These are phyloP conservation scores for Aspidapion aeneum DNA, from an alignment of 2,888 invertebrate species.

Conservation along the genomic window DNA sequence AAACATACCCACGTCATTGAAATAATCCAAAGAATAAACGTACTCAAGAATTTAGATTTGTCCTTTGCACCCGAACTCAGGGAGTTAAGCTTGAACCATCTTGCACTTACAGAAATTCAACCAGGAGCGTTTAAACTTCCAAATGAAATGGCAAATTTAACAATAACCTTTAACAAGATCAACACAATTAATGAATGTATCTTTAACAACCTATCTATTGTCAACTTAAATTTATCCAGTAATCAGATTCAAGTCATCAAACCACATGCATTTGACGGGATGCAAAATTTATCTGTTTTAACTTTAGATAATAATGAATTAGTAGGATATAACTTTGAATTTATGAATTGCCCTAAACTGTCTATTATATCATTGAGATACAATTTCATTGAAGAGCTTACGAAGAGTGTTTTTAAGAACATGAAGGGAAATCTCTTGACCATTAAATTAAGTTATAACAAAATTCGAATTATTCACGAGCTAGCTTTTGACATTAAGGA, in stretches of 20 bases:
- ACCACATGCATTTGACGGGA: slow-evolving; percentile 35
- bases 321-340: slow-evolving; percentile 30
- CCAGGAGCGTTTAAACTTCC: slow-evolving; percentile 32
- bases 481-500: slow-evolving; percentile 32
- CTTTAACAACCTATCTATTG: slow-evolving; percentile 32
- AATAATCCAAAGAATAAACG: slow-evolving; percentile 33
- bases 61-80: slow-evolving; percentile 31
- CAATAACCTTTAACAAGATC: slow-evolving; percentile 33
- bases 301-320: slow-evolving; percentile 37
- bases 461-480: slow-evolving; percentile 32
- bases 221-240: slow-evolving; percentile 33
- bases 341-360: slow-evolving; percentile 33
- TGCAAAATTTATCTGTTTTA: slow-evolving; percentile 30
- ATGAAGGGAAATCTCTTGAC: slow-evolving; percentile 28
- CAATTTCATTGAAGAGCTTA: slow-evolving; percentile 35
- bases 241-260: slow-evolving; percentile 34
- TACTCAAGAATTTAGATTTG: slow-evolving; percentile 32
- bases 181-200: slow-evolving; percentile 31
- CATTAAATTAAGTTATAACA: slow-evolving; percentile 37
- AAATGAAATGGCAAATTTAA: slow-evolving; percentile 28
- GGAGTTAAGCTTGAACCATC: slow-evolving; percentile 31
- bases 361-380: slow-evolving; percentile 31
- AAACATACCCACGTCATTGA: slow-evolving; percentile 31
- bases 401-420: slow-evolving; percentile 30
- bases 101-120: slow-evolving; percentile 34